Evolutionary conservation across 2,797 vertebrate species (phyloP).

Genomic region (Chrysocyon brachyurus): DNA sequence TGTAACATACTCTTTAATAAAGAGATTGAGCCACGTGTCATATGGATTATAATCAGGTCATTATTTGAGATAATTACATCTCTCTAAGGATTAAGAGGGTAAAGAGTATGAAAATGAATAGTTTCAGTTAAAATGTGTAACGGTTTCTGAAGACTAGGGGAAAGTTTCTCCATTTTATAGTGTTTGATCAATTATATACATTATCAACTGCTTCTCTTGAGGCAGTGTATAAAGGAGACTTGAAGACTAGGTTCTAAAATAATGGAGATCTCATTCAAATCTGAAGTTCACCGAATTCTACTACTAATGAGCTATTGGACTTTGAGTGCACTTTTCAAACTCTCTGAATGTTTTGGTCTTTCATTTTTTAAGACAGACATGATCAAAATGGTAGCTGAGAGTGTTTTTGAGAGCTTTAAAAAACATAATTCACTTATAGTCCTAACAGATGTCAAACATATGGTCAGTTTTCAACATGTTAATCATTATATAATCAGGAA

Average conservation of each 20-base stretch:
- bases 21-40: not conserved
- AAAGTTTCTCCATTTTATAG: not conserved
- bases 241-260: not conserved
- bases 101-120: not conserved
- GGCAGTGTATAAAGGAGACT: not conserved
- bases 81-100: not conserved
- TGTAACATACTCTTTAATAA: not conserved
- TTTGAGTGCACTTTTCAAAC: not conserved
- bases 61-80: not conserved
- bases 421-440: not conserved
- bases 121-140: not conserved
- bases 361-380: not conserved
- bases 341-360: not conserved
- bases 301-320: not conserved
- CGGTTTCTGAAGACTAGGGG: not conserved
- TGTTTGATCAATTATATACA: not conserved
- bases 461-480: not conserved
- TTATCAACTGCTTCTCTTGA: not conserved
- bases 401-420: not conserved
- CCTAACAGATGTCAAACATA: not conserved
- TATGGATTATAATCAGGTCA: not conserved
- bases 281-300: not conserved
- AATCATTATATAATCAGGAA: not conserved
- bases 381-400: not conserved
- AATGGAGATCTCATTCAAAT: not conserved